Base-by-base conservation (phyloP, 2,113 vertebrate species). In the Pardalotus punctatus region DNA sequence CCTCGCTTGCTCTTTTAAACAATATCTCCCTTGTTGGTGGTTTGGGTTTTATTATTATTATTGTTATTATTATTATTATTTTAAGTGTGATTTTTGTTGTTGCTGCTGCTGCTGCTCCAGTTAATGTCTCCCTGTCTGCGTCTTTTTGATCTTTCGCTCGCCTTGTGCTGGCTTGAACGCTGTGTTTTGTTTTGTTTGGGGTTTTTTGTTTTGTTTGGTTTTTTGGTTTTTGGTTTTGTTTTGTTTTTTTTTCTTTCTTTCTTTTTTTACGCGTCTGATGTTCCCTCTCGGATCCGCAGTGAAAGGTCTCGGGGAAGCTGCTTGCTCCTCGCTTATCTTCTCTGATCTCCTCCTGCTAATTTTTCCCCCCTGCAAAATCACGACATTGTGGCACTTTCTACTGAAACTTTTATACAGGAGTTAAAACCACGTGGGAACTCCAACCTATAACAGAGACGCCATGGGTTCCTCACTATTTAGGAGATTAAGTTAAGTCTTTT, bases 351-450 rank as follows among this genome's bases (percentile, higher is more conserved):
- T 88, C 85, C 94, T 91, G 86, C 81, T 88, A 82, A 67, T 83
- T 77, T 58, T 4, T 42, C 77, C 87, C 80, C 91, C 85, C 91
- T 57, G 86, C 94, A 95, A 95, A 95, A 94, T 96, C 97, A 95
- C 95, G 94, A 96, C 98, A 97, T 97, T 98, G 97, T 97, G 98
- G 96, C 98, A 98, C 98, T 97, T 98, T 97, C 93, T 98, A 97
- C 97, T 95, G 98, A 98, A 99, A 99, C 98, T 98, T 98, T 98
- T 98, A 98, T 98, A 99, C 97, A 93, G 97, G 96, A 98, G 97
- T 97, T 84, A 93, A 97, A 97, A 98, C 98, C 99, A 99, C 98
- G 98, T 99, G 98, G 98, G 98, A 97, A 97, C 97, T 97, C 98
- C 98, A 96, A 97, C 98, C 98, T 98, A 98, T 97, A 95, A 96